These are phyloP conservation scores for roundworm (Caenorhabditis elegans) DNA, from an alignment of 1,140 invertebrate genomes.

Conservation along the genomic window DNA sequence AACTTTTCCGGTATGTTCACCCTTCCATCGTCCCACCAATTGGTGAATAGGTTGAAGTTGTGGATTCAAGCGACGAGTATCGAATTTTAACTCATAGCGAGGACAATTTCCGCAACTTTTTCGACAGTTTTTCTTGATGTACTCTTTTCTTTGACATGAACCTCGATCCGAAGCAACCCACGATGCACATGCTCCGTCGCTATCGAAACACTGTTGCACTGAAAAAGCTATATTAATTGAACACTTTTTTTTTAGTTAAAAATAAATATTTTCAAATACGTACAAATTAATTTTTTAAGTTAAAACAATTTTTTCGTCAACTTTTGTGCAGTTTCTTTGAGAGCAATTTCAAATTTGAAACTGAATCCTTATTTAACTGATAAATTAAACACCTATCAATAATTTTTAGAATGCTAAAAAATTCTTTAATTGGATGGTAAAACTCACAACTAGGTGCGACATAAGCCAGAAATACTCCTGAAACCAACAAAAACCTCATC, in stretches of 20 bases:
- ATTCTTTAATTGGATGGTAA: too few species aligned
- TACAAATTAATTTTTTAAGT: too few species aligned
- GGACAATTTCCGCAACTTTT: slow-evolving; percentile 13
- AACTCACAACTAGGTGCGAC: background rate
- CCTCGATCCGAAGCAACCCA: slow-evolving; percentile 1
- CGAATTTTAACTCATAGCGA: background rate
- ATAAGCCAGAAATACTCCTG: background rate
- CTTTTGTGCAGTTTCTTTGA: too few species aligned
- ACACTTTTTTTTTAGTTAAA: too few species aligned
- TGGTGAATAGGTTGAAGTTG: background rate
- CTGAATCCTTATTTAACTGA: too few species aligned
- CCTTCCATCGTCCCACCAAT: slow-evolving; percentile 4
- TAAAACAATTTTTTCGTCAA: too few species aligned
- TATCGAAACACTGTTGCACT: background rate
- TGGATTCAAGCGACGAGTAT: background rate
- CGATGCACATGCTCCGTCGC: background rate
- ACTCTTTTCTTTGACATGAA: background rate
- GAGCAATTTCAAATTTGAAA: too few species aligned
- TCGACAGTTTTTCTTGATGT: slow-evolving; percentile 11
- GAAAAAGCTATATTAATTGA: background rate
- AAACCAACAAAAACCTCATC: background rate
- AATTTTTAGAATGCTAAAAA: too few species aligned
- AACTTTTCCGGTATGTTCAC: slow-evolving; percentile 10
- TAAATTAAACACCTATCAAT: too few species aligned
- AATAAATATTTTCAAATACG: too few species aligned